Evolutionary conservation across 1,140 invertebrate species (phyloP).

Genomic region (Subanguina moxae): DNA sequence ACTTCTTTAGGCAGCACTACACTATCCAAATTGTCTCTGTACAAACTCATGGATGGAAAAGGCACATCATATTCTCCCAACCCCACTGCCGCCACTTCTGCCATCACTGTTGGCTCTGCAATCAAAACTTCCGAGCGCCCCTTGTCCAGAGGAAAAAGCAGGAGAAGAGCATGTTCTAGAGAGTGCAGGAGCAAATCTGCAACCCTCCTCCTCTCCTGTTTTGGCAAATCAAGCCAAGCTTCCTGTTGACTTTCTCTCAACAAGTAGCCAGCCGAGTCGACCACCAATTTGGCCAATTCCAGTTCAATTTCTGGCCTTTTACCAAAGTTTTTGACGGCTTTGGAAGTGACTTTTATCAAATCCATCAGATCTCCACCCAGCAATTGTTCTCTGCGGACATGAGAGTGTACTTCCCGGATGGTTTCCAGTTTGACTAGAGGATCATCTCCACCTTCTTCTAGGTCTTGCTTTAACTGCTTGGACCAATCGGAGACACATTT

Average conservation of each 20-base stretch:
- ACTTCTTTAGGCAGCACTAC: slow-evolving; percentile 9
- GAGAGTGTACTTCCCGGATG: slow-evolving; percentile 2
- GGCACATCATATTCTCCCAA: neutral
- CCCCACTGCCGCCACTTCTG: slow-evolving; percentile 9
- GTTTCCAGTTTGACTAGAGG: neutral
- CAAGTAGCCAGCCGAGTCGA: slow-evolving; percentile 8
- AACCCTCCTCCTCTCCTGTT: neutral
- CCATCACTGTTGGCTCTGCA: slow-evolving; percentile 14
- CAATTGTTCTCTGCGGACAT: neutral
- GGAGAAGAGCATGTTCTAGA: neutral
- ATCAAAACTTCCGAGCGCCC: slow-evolving; percentile 5
- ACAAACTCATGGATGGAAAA: slow-evolving; percentile 18
- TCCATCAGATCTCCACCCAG: slow-evolving; percentile 6
- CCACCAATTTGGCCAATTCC: slow-evolving; percentile 5
- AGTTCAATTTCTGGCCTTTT: neutral
- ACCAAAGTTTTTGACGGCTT: slow-evolving; percentile 2
- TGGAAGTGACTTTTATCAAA: neutral
- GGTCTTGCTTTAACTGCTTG: slow-evolving; percentile 8
- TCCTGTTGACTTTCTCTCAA: slow-evolving; percentile 8
- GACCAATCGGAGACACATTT: slow-evolving; percentile 15
- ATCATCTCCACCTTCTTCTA: slow-evolving; percentile 14
- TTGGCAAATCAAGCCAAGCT: slow-evolving; percentile 8
- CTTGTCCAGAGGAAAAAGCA: slow-evolving; percentile 9
- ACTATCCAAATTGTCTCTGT: slow-evolving; percentile 13
- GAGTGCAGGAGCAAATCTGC: slow-evolving; percentile 2